Evolutionary conservation across 2,113 vertebrate species (phyloP).

Genomic region (Serilophus lunatus): DNA sequence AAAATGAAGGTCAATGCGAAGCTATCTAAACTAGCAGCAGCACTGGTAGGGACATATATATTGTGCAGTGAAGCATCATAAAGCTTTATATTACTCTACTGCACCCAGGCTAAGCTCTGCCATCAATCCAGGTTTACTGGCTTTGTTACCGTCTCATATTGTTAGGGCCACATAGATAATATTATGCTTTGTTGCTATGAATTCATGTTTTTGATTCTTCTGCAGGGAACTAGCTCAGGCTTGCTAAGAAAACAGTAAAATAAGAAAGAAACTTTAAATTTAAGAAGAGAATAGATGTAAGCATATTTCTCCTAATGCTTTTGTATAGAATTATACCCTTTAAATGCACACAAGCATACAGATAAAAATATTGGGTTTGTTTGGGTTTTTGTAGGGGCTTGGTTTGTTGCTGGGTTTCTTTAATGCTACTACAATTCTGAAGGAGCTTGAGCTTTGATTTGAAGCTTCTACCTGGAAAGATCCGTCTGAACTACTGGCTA

Average conservation of each 20-base stretch:
- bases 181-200: not conserved
- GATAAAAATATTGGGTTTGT: rapidly evolving
- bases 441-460: not conserved
- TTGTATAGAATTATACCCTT: not conserved
- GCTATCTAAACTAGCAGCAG: not conserved
- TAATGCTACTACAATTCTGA: not conserved
- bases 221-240: not conserved
- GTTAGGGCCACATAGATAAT: not conserved
- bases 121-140: not conserved
- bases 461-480: not conserved
- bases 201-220: not conserved
- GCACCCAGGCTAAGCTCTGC: not conserved
- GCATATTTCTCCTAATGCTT: not conserved
- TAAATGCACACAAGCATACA: not conserved
- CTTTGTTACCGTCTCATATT: not conserved
- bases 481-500: not conserved
- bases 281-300: not conserved
- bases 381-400: not conserved
- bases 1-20: not conserved
- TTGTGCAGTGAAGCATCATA: not conserved
- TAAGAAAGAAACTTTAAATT: not conserved
- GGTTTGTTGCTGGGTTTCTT: not conserved
- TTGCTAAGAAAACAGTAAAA: not conserved
- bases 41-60: not conserved
- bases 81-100: not conserved